Evolutionary conservation across 2,797 vertebrate genomes (phyloP).

Genomic region (Podarcis lilfordi): DNA sequence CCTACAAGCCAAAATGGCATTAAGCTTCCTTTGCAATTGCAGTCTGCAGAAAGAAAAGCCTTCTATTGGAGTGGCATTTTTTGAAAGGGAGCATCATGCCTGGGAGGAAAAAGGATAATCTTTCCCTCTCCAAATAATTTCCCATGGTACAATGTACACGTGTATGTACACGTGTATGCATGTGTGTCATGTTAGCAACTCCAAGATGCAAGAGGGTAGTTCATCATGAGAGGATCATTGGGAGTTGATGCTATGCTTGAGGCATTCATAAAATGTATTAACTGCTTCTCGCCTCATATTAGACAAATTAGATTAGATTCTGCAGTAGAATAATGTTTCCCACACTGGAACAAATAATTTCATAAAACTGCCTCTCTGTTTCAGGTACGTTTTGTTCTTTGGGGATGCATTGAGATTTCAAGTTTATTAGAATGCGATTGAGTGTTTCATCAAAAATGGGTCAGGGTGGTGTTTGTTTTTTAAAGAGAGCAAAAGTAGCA

Average conservation of each 20-base stretch:
- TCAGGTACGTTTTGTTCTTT: constrained; percentile 50
- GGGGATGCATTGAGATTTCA: background rate
- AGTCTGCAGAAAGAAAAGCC: too few species aligned
- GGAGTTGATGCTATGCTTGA: background rate
- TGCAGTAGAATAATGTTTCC: background rate
- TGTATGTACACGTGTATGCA: too few species aligned
- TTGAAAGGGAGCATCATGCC: too few species aligned
- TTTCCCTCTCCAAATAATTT: too few species aligned
- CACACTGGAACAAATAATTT: constrained; percentile 25
- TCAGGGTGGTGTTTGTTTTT: constrained; percentile 58
- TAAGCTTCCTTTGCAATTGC: too few species aligned
- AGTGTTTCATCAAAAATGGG: constrained; percentile 44
- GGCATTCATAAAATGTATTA: background rate
- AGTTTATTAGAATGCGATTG: background rate
- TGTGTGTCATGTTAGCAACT: too few species aligned
- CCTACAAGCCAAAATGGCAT: too few species aligned
- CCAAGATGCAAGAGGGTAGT: background rate
- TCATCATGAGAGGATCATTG: background rate
- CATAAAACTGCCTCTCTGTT: constrained; percentile 67
- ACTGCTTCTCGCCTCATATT: background rate
- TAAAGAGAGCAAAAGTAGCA: constrained; percentile 50
- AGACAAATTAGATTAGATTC: background rate
- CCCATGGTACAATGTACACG: too few species aligned
- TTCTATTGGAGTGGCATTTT: too few species aligned
- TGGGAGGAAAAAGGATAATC: too few species aligned